Evolutionary conservation across 1,140 invertebrate genomes (phyloP), one percentile per base, ranked within the genome.

Genomic region (Potamilus streckersoni): DNA sequence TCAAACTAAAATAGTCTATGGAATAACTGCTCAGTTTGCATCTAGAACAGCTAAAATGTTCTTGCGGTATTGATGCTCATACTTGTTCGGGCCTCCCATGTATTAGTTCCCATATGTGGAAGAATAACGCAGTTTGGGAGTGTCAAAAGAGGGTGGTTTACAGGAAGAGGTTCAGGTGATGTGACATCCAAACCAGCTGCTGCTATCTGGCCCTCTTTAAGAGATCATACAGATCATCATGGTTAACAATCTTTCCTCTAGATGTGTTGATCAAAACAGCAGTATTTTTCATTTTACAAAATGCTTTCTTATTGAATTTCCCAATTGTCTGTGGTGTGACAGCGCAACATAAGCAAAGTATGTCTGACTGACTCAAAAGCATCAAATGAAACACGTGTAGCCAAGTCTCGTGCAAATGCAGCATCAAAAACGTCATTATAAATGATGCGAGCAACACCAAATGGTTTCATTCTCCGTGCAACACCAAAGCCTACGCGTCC

Each of bases 401-500:
- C 94, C 64, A 94, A 89, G 86, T 92, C 91, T 72, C 90, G 88
- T 4, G 93, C 79, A 87, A 86, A 86, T 78, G 92, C 89, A 3
- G 89, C 80, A 71, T 92, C 91, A 68, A 91, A 92, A 69, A 94
- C 91, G 8, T 94, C 94, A 13, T 90, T 92, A 82, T 96, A 96
- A 2, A 96, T 59, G 64, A 95, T 92, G 81, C 89, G 91, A 5
- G 83, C 88, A 15, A 95, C 92, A 63, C 93, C 92, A 82, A 95
- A 96, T 15, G 92, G 90, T 71, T 92, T 91, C 1, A 96, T 86
- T 76, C 93, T 91, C 78, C 93, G 92, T 0, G 93, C 92, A 27
- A 95, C 92, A 5, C 92, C 92, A 70, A 62, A 83, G 74, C 73
- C 94, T 78, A 96, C 94, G 58, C 93, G 92, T 17, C 95, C 95